A percentile compares a stretch with the other conserved stretches of the same genome.
phyloP scores from a whole-genome alignment of 2,797 vertebrate species.

The Rhinatrema bivittatum region DNA sequence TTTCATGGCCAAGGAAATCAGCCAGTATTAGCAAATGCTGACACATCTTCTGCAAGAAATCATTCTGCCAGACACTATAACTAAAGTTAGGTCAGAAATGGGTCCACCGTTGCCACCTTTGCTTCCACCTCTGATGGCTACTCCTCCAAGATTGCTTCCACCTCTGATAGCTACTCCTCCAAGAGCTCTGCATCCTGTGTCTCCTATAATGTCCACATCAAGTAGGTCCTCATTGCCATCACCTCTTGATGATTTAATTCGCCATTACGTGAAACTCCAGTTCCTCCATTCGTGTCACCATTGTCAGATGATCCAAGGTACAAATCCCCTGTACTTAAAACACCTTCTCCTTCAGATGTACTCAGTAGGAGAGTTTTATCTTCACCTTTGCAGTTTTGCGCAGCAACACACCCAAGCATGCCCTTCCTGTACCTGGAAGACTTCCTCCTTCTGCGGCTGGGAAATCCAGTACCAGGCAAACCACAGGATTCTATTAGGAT shows the following conservation, averaged over 20 bases:
- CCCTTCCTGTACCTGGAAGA: conserved; percentile 85
- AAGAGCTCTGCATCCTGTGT: conserved; percentile 41
- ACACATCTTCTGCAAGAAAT: conserved; percentile 36
- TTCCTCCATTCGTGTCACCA: conserved; percentile 35
- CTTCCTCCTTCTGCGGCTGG: conserved; percentile 62
- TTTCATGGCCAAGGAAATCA: conserved; percentile 3
- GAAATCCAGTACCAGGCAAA: conserved; percentile 38
- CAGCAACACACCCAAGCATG: conserved; percentile 93
- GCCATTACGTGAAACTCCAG: conserved; percentile 29
- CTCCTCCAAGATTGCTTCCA: too few relatives aligned
- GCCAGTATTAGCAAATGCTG: conserved; percentile 24
- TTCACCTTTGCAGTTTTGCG: conserved; percentile 89
- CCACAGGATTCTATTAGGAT: conserved; percentile 86
- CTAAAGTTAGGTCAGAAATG: conserved; percentile 72
- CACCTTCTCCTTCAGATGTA: conserved; percentile 50
- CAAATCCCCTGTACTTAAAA: conserved; percentile 38
- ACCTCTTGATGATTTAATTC: conserved; percentile 48
- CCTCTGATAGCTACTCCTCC: conserved; percentile 75
- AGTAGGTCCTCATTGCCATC: conserved; percentile 59
- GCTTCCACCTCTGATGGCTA: conserved; percentile 62
- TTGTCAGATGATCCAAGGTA: conserved; percentile 23
- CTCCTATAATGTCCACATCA: conserved; percentile 50
- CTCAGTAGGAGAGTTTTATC: conserved; percentile 52
- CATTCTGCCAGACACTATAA: conserved; percentile 50
- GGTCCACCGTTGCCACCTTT: conserved; percentile 81